Evolutionary conservation across 2,888 invertebrate species (phyloP).

Genomic region (Noctua janthe): DNA sequence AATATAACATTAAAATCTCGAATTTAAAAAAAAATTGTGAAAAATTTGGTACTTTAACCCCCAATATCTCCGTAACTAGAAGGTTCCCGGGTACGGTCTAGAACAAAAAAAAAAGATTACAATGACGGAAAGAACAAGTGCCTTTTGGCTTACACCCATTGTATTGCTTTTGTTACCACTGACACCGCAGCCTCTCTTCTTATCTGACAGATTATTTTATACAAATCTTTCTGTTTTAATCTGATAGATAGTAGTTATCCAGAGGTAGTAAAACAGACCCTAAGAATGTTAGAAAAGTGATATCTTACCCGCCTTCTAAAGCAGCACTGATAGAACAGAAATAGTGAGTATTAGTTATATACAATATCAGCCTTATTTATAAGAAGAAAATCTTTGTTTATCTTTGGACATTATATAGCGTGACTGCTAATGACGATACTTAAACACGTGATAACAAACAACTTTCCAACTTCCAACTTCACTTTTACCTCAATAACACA

Average conservation of each 20-base stretch:
- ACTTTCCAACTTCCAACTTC: too few relatives aligned
- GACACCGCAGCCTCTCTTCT: neutral
- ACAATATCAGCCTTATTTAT: neutral
- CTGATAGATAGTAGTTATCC: neutral
- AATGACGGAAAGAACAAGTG: neutral
- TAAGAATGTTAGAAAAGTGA: constrained; percentile 33
- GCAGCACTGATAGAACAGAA: constrained; percentile 90
- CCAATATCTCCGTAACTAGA: too few relatives aligned
- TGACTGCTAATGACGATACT: too few relatives aligned
- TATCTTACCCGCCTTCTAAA: constrained; percentile 92
- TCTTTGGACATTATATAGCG: neutral
- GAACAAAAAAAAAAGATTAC: too few relatives aligned
- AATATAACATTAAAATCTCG: too few relatives aligned
- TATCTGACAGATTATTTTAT: neutral
- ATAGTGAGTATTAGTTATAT: constrained; percentile 58
- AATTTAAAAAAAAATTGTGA: too few relatives aligned
- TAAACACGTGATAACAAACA: too few relatives aligned
- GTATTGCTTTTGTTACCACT: too few relatives aligned
- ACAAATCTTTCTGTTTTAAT: neutral
- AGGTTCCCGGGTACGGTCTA: too few relatives aligned
- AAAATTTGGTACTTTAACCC: too few relatives aligned
- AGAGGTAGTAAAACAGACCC: neutral
- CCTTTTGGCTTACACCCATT: too few relatives aligned
- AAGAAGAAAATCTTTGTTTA: neutral
- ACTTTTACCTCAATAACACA: too few relatives aligned